Evolutionary conservation across 2,888 invertebrate species (phyloP).

Genomic region (Pheosia tremula): DNA sequence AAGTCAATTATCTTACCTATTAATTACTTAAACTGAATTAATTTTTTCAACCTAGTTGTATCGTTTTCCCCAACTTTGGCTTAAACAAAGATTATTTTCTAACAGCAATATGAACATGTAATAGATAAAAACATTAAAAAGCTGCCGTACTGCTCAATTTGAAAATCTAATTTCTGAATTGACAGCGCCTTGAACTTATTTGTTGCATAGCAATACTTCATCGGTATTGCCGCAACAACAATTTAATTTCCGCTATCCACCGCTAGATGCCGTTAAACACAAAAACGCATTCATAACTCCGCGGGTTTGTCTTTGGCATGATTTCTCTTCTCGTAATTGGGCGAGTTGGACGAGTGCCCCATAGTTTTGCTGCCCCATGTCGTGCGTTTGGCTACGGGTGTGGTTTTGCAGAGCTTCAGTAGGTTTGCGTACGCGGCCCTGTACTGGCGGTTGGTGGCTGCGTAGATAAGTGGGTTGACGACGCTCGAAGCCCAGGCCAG

Average conservation of each 20-base stretch:
- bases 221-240: neutral
- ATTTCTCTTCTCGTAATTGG: slow-evolving; percentile 71
- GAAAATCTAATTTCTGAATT: neutral
- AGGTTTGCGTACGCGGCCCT: slow-evolving; percentile 85
- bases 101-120: no score
- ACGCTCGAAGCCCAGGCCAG: slow-evolving; percentile 96
- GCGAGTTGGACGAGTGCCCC: slow-evolving; percentile 78
- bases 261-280: slow-evolving; percentile 26
- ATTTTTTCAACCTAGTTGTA: no score
- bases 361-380: slow-evolving; percentile 79
- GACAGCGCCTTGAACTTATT: neutral
- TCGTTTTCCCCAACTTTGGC: no score
- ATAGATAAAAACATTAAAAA: no score
- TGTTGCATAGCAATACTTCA: neutral
- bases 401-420: slow-evolving; percentile 73
- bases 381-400: slow-evolving; percentile 63
- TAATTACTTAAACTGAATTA: no score
- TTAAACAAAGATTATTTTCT: no score
- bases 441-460: slow-evolving; percentile 94
- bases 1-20: no score
- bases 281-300: slow-evolving; percentile 61
- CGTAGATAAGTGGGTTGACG: slow-evolving; percentile 95
- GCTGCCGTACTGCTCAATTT: no score
- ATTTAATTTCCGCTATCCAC: slow-evolving; percentile 10
- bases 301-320: slow-evolving; percentile 70